Evolutionary conservation across 2,888 invertebrate species (phyloP).

Genomic region (Liodrosophila aerea): DNA sequence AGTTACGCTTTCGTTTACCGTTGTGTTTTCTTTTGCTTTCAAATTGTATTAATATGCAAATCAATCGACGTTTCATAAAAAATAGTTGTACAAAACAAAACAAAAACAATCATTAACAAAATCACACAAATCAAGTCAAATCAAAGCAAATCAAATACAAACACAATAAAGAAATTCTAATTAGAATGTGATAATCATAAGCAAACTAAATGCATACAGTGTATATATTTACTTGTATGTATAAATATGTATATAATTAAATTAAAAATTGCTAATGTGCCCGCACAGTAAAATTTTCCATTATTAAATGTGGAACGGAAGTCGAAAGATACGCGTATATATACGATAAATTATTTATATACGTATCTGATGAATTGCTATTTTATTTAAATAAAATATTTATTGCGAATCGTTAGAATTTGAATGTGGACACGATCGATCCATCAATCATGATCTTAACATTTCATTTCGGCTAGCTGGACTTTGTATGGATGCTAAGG

Average conservation of each 20-base stretch:
- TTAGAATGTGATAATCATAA: slow-evolving; percentile 34
- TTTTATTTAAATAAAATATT: slow-evolving; percentile 22
- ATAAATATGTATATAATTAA: slow-evolving; percentile 24
- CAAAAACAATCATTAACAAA: slow-evolving; percentile 27
- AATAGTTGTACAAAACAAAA: slow-evolving; percentile 16
- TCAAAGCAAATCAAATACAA: slow-evolving; percentile 6
- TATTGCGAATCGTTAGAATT: too few species aligned
- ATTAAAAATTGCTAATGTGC: slow-evolving; percentile 41
- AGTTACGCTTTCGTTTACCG: slow-evolving; percentile 28
- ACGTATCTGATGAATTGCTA: slow-evolving; percentile 17
- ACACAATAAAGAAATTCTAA: too few species aligned
- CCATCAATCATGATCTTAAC: too few species aligned
- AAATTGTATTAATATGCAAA: slow-evolving; percentile 51
- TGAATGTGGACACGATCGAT: too few species aligned
- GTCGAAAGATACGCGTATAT: slow-evolving; percentile 14
- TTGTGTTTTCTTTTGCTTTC: slow-evolving; percentile 28
- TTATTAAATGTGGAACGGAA: slow-evolving; percentile 44
- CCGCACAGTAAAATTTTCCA: slow-evolving; percentile 47
- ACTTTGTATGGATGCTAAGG: too few species aligned
- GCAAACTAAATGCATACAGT: slow-evolving; percentile 13
- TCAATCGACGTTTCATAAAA: slow-evolving; percentile 35
- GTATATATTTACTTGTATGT: too few species aligned
- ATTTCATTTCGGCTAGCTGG: too few species aligned
- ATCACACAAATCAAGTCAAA: slow-evolving; percentile 20
- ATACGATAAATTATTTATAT: slow-evolving; percentile 8